A percentile compares a stretch with the other conserved stretches of the same genome.
Conservation (phyloP, 2,888 invertebrate genomes). For the Odontothrips loti region DNA sequence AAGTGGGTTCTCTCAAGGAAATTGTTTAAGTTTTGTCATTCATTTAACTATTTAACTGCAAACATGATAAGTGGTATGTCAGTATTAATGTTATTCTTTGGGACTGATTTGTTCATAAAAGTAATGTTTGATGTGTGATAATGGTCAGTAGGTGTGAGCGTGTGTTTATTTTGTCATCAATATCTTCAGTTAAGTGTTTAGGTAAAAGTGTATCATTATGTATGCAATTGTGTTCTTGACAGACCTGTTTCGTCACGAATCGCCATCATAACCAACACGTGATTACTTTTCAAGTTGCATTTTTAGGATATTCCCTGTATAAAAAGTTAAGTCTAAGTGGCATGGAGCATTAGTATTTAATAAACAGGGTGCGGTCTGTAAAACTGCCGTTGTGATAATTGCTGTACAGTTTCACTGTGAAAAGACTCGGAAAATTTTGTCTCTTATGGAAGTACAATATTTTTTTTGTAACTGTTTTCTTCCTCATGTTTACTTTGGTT, state of each 20-base stretch:
- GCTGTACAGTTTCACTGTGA: neutral
- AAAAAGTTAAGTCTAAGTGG: neutral
- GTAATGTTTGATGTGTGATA: neutral
- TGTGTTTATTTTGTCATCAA: neutral
- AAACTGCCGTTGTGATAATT: neutral
- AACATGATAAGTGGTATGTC: neutral
- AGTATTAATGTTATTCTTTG: conserved; percentile 7
- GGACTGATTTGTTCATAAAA: conserved; percentile 3
- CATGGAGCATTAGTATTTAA: neutral
- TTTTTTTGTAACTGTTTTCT: neutral
- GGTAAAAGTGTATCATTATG: too few relatives aligned
- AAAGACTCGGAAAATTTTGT: too few relatives aligned
- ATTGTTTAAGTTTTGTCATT: neutral
- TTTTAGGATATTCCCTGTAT: too few relatives aligned
- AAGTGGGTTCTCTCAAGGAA: too few relatives aligned
- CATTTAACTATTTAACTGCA: neutral
- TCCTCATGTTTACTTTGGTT: neutral
- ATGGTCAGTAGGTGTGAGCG: neutral
- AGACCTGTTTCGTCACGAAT: too few relatives aligned
- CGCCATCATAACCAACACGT: too few relatives aligned
- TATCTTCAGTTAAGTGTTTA: too few relatives aligned
- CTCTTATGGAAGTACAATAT: neutral
- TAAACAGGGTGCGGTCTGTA: neutral
- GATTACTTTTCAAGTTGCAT: too few relatives aligned
- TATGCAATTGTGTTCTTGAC: too few relatives aligned